Conservation (phyloP, 2,113 vertebrate genomes). For the Cettia cetti region DNA sequence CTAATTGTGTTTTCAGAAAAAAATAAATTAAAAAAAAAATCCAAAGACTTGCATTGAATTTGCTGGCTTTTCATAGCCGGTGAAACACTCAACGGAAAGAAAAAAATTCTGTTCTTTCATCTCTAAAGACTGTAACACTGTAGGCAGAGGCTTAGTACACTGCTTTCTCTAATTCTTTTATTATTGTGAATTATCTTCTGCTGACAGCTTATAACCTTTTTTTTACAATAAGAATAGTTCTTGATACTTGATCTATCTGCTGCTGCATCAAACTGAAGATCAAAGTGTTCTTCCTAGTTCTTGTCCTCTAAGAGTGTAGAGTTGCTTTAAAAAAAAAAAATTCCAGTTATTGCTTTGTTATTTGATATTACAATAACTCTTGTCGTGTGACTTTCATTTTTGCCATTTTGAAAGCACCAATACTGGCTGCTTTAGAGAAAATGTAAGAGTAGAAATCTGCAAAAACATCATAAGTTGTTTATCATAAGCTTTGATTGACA, state of each 20-base stretch:
- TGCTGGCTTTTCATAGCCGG: background rate
- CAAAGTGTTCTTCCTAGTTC: background rate
- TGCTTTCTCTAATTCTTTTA: background rate
- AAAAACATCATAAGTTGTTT: accelerated
- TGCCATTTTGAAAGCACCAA: background rate
- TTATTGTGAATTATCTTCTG: slow-evolving; percentile 5
- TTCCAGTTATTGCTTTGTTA: background rate
- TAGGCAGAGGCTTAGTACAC: background rate
- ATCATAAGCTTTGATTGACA: background rate
- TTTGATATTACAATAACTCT: background rate
- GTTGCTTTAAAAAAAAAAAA: background rate
- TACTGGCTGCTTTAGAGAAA: background rate
- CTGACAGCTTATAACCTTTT: background rate
- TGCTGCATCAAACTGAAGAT: background rate
- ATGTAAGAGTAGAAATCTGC: background rate
- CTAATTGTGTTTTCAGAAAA: background rate
- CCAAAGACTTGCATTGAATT: background rate
- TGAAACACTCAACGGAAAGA: background rate
- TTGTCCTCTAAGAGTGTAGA: background rate
- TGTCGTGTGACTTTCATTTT: background rate
- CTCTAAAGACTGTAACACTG: background rate
- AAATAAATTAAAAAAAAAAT: background rate
- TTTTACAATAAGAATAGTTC: background rate
- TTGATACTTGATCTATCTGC: background rate
- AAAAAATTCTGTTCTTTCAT: background rate